Percentiles rank a stretch among this genome's conserved stretches.
Conservation (phyloP, 2,888 invertebrate genomes). For the Belgica antarctica region DNA sequence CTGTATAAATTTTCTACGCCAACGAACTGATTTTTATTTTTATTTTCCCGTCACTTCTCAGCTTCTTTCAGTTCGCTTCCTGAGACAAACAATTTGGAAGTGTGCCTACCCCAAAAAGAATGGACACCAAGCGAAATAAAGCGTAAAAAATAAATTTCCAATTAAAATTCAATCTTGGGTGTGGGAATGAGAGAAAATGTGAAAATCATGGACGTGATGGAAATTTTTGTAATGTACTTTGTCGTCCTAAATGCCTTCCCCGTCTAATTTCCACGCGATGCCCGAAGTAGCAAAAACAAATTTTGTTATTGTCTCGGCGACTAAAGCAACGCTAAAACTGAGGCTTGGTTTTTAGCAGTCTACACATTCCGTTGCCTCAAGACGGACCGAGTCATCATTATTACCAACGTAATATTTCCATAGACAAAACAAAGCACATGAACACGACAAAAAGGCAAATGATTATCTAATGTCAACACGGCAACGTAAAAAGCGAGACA, state of each 20-base stretch:
- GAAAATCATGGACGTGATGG: neutral
- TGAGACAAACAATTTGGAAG: neutral
- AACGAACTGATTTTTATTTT: conserved; percentile 21
- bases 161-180: conserved; percentile 24
- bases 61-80: neutral
- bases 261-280: neutral
- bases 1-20: conserved; percentile 26
- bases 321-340: neutral
- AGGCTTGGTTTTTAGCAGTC: neutral
- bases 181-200: neutral
- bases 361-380: neutral
- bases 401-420: neutral
- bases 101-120: neutral
- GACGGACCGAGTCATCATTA: neutral
- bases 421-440: neutral
- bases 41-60: neutral
- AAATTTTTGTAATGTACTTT: conserved; percentile 8
- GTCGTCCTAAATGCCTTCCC: too few species aligned
- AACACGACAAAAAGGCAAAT: neutral
- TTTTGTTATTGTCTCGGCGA: neutral
- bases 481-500: neutral
- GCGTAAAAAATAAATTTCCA: conserved; percentile 7
- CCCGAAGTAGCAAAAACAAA: neutral
- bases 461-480: neutral
- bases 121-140: neutral